Percentiles rank a stretch among this genome's conserved stretches.
phyloP scores from a whole-genome alignment of 2,113 vertebrate genomes.

The Notothenia coriiceps region DNA sequence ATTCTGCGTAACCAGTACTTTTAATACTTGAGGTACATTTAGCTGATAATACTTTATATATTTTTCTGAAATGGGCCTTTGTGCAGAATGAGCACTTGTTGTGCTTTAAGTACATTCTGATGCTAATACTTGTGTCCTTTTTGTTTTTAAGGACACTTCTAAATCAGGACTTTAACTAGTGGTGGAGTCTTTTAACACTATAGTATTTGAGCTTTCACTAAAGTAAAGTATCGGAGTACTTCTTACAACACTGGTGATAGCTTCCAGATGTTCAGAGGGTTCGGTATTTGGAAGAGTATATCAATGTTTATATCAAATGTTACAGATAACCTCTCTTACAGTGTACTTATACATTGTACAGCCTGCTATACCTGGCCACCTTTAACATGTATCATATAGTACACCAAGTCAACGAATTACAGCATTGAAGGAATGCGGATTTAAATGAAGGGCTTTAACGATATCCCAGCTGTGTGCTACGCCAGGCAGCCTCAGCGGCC shows the following conservation, averaged over 20 bases:
- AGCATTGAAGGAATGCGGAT: slow-evolving; percentile 7
- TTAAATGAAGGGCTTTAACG: slow-evolving; percentile 30
- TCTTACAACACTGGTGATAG: neutral
- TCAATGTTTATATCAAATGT: neutral
- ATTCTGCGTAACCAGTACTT: too few relatives aligned
- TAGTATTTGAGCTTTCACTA: too few relatives aligned
- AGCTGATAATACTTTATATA: too few relatives aligned
- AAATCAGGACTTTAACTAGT: too few relatives aligned
- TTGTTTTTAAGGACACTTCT: too few relatives aligned
- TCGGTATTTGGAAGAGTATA: neutral
- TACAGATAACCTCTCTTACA: neutral
- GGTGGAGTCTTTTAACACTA: too few relatives aligned
- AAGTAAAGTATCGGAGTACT: too few relatives aligned
- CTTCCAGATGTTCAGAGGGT: neutral
- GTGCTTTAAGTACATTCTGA: too few relatives aligned
- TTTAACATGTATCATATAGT: neutral
- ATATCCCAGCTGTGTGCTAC: slow-evolving; percentile 16
- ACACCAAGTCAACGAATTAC: neutral
- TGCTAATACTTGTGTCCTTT: too few relatives aligned
- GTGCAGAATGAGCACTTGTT: too few relatives aligned
- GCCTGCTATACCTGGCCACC: neutral
- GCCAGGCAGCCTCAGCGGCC: neutral
- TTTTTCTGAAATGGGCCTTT: too few relatives aligned
- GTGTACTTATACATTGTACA: neutral
- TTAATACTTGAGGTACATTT: too few relatives aligned